Evolutionary conservation across 92 coral and sea anemone species (phyloP).

Genomic region (Porites cylindrica): DNA sequence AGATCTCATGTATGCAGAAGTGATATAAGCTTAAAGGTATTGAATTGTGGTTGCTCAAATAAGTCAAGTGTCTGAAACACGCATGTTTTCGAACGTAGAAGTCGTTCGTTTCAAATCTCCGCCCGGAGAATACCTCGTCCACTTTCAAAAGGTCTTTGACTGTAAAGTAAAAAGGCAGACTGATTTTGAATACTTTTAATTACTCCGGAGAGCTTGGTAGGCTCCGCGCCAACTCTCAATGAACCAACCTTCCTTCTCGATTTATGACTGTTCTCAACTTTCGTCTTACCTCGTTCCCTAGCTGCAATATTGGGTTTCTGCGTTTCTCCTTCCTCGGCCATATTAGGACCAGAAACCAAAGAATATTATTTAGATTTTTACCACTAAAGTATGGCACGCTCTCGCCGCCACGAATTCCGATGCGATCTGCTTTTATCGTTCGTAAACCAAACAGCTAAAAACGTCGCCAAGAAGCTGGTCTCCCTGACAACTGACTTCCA

Average conservation of each 20-base stretch:
- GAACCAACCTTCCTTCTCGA: background rate
- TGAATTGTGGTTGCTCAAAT: no score
- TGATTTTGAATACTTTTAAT: background rate
- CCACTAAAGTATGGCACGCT: background rate
- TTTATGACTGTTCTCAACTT: background rate
- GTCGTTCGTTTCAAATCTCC: background rate
- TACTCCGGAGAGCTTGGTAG: background rate
- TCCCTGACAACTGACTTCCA: constrained; percentile 5
- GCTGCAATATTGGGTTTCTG: constrained; percentile 31
- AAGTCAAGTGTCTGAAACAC: background rate
- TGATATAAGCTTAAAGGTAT: background rate
- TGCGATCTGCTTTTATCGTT: constrained; percentile 16
- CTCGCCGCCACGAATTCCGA: constrained; percentile 35
- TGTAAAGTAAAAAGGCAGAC: background rate
- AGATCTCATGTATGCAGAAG: background rate
- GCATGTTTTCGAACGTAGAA: constrained; percentile 30
- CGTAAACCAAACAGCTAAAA: background rate
- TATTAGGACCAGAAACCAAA: background rate
- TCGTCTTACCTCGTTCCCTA: constrained; percentile 31
- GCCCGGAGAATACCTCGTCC: no score
- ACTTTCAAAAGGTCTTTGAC: no score
- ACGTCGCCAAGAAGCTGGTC: constrained; percentile 37
- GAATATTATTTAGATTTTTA: background rate
- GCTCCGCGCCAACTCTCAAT: background rate
- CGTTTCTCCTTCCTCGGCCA: constrained; percentile 12